phyloP scores from a whole-genome alignment of 2,888 invertebrate species.

The Norana najaformis region DNA sequence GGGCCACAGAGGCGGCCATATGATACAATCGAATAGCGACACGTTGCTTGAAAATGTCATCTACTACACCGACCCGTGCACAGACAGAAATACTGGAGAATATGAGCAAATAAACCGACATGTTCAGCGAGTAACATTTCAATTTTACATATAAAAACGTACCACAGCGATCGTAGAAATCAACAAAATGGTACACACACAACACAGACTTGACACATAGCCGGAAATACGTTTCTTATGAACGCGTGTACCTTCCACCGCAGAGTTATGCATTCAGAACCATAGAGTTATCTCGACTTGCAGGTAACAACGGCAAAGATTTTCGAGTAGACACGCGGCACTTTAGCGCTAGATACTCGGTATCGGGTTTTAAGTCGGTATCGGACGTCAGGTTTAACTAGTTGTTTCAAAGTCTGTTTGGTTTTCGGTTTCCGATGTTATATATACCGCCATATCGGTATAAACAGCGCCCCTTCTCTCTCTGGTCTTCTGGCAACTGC shows the following conservation, averaged over 20 bases:
- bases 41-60: background rate
- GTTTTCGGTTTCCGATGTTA: too few species aligned
- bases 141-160: background rate
- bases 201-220: background rate
- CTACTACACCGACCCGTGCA: background rate
- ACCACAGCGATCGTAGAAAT: background rate
- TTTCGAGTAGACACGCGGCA: too few species aligned
- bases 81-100: background rate
- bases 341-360: too few species aligned
- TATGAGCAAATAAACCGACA: background rate
- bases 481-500: too few species aligned
- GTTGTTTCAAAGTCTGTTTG: too few species aligned
- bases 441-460: too few species aligned
- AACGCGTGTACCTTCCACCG: conserved; percentile 13
- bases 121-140: background rate
- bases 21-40: background rate
- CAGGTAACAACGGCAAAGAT: too few species aligned
- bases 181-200: background rate
- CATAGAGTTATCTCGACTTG: background rate
- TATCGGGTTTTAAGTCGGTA: too few species aligned
- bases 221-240: background rate
- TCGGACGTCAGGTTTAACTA: too few species aligned
- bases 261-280: background rate
- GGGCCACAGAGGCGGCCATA: background rate
- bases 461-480: too few species aligned